Base-by-base conservation (phyloP, 1,140 invertebrate species). In the Drosophila mojavensis region DNA sequence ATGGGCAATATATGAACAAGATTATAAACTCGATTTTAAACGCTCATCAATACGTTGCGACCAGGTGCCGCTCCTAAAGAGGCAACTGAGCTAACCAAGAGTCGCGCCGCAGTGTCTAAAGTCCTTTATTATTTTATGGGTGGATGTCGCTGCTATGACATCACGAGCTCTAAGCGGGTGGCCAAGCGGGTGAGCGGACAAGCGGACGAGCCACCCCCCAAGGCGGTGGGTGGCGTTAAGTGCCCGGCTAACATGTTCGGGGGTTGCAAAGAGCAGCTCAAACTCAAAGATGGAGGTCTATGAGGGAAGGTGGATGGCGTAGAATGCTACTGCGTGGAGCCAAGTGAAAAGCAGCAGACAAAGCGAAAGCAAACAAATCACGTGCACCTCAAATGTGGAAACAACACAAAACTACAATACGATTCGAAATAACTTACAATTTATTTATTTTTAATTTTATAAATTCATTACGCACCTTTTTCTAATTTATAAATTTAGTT, bases 51-150 rank as follows among this genome's bases (percentile, higher is more conserved):
- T 43, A 45, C 54, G 30, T 7, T 9, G n/a, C 30, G 53, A n/a
- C 11, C 68, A 62, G 69, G 78, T 79, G 75, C 66, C 56, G 67
- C 61, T 43, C 36, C 59, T 48, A 43, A 45, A 55, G 60, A 48
- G 48, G 24, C 51, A 75, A 76, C 53, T 65, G 60, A 64, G 13
- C 63, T 39, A 56, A 50, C 39, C 50, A 20, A 11, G 20, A 10
- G 17, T 50, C 20, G 24, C 20, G 48, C 15, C 26, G 7, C 82
- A 86, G 68, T 86, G 83, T 86, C 82, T 79, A 88, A 71, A 74
- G 72, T 77, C 76, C 72, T 77, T 89, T 88, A 83, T 78, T 88
- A 75, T 76, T 20, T 17, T 75, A 66, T 88, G 81, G 69, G 68
- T 69, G 63, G 65, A 71, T 85, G 62, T 78, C 47, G 61, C 65